Base-by-base conservation (phyloP, 2,113 vertebrate genomes). In the Chrysochloris asiatica region DNA sequence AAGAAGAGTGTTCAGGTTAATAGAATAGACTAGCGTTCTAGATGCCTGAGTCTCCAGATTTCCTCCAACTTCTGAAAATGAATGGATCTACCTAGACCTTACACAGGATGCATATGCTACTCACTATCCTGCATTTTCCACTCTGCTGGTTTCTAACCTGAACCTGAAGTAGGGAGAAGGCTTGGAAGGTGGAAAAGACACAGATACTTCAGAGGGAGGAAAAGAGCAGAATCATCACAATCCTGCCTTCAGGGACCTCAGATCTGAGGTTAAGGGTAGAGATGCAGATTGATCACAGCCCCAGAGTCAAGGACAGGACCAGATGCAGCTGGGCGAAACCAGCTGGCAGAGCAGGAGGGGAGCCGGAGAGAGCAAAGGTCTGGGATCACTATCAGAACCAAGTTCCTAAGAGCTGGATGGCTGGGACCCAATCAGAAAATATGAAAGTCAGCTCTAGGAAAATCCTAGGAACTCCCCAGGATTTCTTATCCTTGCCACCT, bases 401-500 rank as follows among this genome's bases (percentile, higher is more conserved):
- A 10, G 52, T 30, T 76, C 63, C 52, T 8, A 38, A 78, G 47
- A 77, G 30, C 14, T 17, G 36, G 36, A 30, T 7, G 52, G 22
- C 45, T 91, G 52, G 45, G 24, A 28, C n/a, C 38, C 19, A 67
- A 26, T 73, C 89, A 36, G 24, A 45, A 91, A 38, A 82, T 21
- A 30, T 28, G 21, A n/a, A n/a, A n/a, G n/a, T n/a, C n/a, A n/a
- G n/a, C n/a, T n/a, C n/a, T n/a, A n/a, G n/a, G n/a, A n/a, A n/a
- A n/a, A n/a, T n/a, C n/a, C 3, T 8, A 11, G 88, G 78, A 9
- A 45, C 17, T 69, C 21, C 61, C 38, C n/a, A 50, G 88, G 45
- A 22, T 91, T 50, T 77, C 56, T 75, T 86, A 50, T 38, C 73
- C 82, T 92, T 28, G 78, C 59, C 47, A 50, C 84, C 69, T 90